Conservation (phyloP, 2,113 vertebrate species). For the Hippocampus zosterae region DNA sequence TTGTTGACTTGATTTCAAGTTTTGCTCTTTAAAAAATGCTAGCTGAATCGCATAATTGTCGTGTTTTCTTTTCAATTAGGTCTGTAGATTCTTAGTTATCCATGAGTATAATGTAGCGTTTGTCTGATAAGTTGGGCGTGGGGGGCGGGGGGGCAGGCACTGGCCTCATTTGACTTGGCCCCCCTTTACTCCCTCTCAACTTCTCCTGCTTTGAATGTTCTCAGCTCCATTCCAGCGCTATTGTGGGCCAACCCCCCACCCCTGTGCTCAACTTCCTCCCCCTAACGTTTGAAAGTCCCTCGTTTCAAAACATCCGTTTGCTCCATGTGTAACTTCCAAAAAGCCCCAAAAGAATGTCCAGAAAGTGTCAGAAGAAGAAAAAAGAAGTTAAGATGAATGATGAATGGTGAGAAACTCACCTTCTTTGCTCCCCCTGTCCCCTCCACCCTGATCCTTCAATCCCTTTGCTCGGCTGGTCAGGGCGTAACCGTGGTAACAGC, state of each 20-base stretch:
- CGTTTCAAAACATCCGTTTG: conserved; percentile 3
- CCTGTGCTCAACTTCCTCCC: background rate
- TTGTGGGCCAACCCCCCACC: background rate
- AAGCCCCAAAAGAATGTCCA: background rate
- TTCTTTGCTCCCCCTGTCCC: background rate
- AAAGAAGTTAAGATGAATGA: conserved; percentile 9
- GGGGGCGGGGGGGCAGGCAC: background rate
- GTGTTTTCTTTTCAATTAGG: too few species aligned
- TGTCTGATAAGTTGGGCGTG: background rate
- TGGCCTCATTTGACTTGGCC: conserved; percentile 1
- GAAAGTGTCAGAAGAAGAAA: conserved; percentile 3
- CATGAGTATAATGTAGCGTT: background rate
- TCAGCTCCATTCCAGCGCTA: conserved; percentile 3
- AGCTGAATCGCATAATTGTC: too few species aligned
- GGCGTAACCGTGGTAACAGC: conserved; percentile 47
- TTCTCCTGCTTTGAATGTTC: background rate
- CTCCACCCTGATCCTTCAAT: background rate
- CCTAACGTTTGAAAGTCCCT: conserved; percentile 6
- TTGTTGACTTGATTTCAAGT: background rate
- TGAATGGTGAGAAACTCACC: conserved; percentile 5
- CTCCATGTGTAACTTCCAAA: background rate
- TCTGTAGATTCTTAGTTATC: too few species aligned
- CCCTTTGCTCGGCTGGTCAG: conserved; percentile 19
- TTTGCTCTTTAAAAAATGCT: background rate
- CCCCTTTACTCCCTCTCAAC: conserved; percentile 17